Conservation (phyloP, 2,113 vertebrate species). For the Noturus placidus region DNA sequence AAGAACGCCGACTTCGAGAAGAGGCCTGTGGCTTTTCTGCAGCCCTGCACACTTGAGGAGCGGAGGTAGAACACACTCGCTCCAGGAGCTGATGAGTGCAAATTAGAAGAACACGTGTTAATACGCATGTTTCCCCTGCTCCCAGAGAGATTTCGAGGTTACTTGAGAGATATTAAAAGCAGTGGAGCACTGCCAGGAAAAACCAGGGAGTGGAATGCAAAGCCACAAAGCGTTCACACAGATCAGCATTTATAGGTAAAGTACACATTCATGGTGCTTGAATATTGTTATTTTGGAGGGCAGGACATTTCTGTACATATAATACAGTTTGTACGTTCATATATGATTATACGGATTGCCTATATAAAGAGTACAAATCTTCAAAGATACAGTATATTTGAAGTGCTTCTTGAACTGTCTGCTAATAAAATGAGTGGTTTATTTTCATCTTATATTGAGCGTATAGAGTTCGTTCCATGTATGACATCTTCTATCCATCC, state of each 20-base stretch:
- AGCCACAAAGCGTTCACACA: constrained; percentile 41
- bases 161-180: constrained; percentile 45
- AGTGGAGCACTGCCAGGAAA: constrained; percentile 31
- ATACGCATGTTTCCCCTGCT: constrained; percentile 35
- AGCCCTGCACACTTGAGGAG: constrained; percentile 8
- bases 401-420: neutral
- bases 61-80: constrained; percentile 35
- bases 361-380: constrained; percentile 8
- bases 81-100: constrained; percentile 42
- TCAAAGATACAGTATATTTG: neutral
- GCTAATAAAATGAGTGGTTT: neutral
- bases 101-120: constrained; percentile 46
- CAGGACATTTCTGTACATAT: constrained; percentile 17
- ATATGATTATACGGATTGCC: neutral
- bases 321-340: constrained; percentile 22
- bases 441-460: neutral
- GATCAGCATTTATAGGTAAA: constrained; percentile 49
- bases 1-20: neutral
- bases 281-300: constrained; percentile 46
- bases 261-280: constrained; percentile 24
- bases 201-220: constrained; percentile 31
- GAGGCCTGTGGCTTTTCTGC: constrained; percentile 37
- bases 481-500: too few species aligned
- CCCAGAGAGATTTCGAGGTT: constrained; percentile 38
- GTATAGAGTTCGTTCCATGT: neutral